Evolutionary conservation across 2,113 vertebrate species (phyloP).

Genomic region (Mesembrinibis cayennensis): DNA sequence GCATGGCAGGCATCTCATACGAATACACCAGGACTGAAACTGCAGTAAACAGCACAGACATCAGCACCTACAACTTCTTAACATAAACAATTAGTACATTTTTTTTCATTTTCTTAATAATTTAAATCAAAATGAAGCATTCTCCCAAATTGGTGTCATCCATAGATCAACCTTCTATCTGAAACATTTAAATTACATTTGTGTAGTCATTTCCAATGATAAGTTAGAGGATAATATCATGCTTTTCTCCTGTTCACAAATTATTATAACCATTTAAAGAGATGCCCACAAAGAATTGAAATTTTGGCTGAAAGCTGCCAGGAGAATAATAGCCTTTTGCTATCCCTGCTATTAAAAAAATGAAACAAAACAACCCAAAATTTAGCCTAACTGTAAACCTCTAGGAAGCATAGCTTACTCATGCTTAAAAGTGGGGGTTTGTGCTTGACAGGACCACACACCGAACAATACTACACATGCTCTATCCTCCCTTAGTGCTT

Average conservation of each 20-base stretch:
- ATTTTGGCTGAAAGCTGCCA: not conserved
- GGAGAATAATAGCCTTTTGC: not conserved
- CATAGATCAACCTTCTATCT: not conserved
- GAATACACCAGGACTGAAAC: not conserved
- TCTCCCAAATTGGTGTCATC: not conserved
- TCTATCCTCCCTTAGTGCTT: not conserved
- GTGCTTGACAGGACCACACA: not conserved
- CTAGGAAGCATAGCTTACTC: not conserved
- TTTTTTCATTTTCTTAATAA: not conserved
- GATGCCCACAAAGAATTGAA: not conserved
- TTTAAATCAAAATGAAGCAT: not conserved
- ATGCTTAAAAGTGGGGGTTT: fast-evolving
- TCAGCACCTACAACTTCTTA: not conserved
- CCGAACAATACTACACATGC: not conserved
- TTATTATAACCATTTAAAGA: not conserved
- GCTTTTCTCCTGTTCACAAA: not conserved
- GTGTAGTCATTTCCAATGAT: not conserved
- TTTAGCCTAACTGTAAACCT: not conserved
- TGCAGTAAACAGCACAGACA: not conserved
- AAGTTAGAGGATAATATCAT: not conserved
- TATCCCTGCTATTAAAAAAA: not conserved
- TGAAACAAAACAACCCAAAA: not conserved
- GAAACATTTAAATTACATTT: not conserved
- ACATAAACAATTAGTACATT: not conserved
- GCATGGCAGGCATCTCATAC: not conserved